These are phyloP conservation scores for Lipotes vexillifer DNA, from an alignment of 2,113 vertebrate genomes.

Conservation along the genomic window DNA sequence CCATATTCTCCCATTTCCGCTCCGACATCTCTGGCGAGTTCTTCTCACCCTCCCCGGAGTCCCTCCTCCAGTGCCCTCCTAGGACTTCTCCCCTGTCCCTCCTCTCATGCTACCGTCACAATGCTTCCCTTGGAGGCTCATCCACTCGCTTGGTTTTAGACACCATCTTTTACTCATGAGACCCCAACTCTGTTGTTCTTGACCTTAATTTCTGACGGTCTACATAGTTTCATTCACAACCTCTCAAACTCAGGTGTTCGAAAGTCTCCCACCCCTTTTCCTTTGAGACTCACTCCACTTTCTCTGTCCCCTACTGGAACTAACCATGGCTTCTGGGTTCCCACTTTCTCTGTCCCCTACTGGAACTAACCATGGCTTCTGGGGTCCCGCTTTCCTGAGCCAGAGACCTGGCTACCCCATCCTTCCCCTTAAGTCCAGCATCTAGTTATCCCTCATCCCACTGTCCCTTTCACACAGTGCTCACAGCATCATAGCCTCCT, in stretches of 20 bases:
- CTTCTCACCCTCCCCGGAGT: too few species aligned
- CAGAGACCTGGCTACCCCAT: not conserved
- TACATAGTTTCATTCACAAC: not conserved
- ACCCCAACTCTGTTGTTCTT: not conserved
- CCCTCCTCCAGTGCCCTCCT: not conserved
- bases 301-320: too few species aligned
- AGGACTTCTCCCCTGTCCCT: too few species aligned
- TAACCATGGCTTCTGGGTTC: not conserved
- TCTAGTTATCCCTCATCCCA: too few species aligned
- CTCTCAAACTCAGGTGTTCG: not conserved
- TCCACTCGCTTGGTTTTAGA: not conserved
- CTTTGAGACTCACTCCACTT: too few species aligned
- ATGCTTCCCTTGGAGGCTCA: too few species aligned
- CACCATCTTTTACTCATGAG: not conserved
- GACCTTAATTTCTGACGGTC: not conserved
- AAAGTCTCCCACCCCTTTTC: not conserved
- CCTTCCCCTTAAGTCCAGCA: not conserved
- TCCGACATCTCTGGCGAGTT: not conserved
- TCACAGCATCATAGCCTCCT: accelerated
- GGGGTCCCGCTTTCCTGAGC: not conserved
- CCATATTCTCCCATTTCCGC: not conserved
- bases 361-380: too few species aligned
- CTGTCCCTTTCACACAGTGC: accelerated
- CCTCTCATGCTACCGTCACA: too few species aligned
- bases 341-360: too few species aligned